Evolutionary conservation across 1,140 invertebrate species (phyloP), one percentile per base, ranked within the genome.

Genomic region (Ganaspis sp.): DNA sequence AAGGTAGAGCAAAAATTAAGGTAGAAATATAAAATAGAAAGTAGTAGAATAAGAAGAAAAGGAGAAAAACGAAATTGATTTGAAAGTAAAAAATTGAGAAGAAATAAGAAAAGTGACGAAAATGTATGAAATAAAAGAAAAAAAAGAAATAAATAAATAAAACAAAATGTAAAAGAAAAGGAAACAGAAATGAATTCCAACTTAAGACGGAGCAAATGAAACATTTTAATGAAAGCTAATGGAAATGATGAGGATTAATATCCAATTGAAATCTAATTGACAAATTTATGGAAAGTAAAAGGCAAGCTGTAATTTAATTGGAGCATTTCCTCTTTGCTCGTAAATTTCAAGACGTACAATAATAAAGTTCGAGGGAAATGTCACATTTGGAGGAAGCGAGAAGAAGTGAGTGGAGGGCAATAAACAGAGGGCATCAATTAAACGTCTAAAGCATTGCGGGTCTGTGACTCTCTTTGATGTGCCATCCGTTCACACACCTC

Each of bases 391-490:
- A 26, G 58, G 15, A 64, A 64, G 58, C 23, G 23, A 26, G 12
- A 64, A 64, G 58, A 34, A 64, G 58, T 29, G 15, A 34, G 58
- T 64, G 58, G 23, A 64, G 58, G 58, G 58, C 58, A 64, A 77
- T 82, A 78, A 78, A 83, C 78, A 82, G 81, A 72, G 76, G 58
- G 78, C 75, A 81, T 81, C 80, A 79, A 81, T 82, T 82, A 80
- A 78, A 78, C 74, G 76, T 11, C 64, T 69, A 53, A 34, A 40
- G 53, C 49, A 73, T 58, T 77, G 76, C 74, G 77, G 78, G 73
- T 79, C 73, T 76, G 76, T 74, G 72, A 80, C 73, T 82, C 78
- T 78, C 76, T 80, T 82, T 80, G 76, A 78, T 80, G 81, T 78
- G 54, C 53, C 74, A 64, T 64, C 58, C 58, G 17, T 76, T 74